Evolutionary conservation across 2,113 vertebrate species (phyloP), one percentile per base, ranked within the genome.

Genomic region (Brachypteracias leptosomus): DNA sequence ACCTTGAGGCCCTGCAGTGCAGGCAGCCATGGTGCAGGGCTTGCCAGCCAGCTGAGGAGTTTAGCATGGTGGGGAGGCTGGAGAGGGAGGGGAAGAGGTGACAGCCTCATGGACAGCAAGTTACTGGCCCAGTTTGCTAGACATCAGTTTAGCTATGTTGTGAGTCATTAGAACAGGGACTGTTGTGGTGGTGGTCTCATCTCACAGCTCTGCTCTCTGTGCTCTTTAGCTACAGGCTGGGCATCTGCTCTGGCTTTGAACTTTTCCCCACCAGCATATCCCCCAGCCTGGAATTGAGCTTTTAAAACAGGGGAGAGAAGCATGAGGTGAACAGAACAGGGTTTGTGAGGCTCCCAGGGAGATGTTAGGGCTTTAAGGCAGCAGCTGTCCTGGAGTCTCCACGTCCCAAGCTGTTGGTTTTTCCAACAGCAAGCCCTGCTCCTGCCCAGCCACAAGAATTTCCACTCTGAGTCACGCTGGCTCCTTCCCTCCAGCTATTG

Each of bases 401-500:
- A 4, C 49, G 72, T 93, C 89, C 72, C 10, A 1, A 57, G n/a
- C 72, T 96, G 71, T 75, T 92, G 38, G 46, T 42, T 94, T 96
- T 95, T 66, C 55, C 21, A 91, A 62, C 44, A 94, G 71, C 71
- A 87, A 93, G 78, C 40, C 24, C 52, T 83, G 61, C 51, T 78
- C n/a, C 66, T 83, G 63, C 86, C 46, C 70, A 89, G 89, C 87
- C 93, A 94, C 95, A 95, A 67, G 88, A 94, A 93, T 97, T 97
- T 95, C 89, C 73, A 66, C 65, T 96, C 67, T 93, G 90, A 95
- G 70, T 97, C 79, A 95, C 19, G 5, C 71, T 66, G 46, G 52
- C 51, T 94, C 25, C 58, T 89, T 94, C 77, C 63, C 63, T 93
- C 61, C 63, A 95, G 94, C 93, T 92, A 92, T 96, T 93, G 52